Percentiles rank a stretch among this genome's conserved stretches.
phyloP scores from a whole-genome alignment of 2,113 vertebrate species.

The Xenopus borealis region DNA sequence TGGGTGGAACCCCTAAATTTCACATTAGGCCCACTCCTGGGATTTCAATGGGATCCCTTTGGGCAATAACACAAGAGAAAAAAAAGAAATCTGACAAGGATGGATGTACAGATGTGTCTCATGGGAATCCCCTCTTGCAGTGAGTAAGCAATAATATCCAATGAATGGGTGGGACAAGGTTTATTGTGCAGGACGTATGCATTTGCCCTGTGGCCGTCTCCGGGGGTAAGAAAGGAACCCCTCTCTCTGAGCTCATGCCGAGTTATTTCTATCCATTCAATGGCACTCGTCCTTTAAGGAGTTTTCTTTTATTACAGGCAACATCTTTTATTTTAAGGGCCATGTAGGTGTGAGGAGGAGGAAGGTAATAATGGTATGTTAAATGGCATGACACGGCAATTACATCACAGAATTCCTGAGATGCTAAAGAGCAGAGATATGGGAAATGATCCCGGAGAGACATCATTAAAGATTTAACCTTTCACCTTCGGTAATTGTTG shows the following conservation, averaged over 20 bases:
- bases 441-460: not conserved
- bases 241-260: not conserved
- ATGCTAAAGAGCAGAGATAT: constrained; percentile 3
- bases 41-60: no score
- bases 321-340: constrained; percentile 72
- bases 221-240: no score
- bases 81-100: not conserved
- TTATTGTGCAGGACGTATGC: not conserved
- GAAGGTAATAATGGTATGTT: constrained; percentile 2
- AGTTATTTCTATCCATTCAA: not conserved
- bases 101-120: not conserved
- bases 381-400: constrained; percentile 5
- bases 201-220: no score
- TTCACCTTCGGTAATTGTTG: constrained; percentile 9
- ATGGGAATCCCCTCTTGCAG: not conserved
- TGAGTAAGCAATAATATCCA: not conserved
- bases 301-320: constrained; percentile 10
- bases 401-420: constrained; percentile 16
- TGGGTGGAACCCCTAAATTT: no score
- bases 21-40: no score
- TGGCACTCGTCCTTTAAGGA: not conserved
- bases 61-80: no score
- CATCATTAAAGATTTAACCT: constrained; percentile 21
- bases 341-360: not conserved
- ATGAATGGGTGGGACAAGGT: not conserved